A percentile compares a stretch with the other conserved stretches of the same genome.
Evolutionary conservation across 2,888 invertebrate genomes (phyloP).

Genomic region (Athetis lepigone): DNA sequence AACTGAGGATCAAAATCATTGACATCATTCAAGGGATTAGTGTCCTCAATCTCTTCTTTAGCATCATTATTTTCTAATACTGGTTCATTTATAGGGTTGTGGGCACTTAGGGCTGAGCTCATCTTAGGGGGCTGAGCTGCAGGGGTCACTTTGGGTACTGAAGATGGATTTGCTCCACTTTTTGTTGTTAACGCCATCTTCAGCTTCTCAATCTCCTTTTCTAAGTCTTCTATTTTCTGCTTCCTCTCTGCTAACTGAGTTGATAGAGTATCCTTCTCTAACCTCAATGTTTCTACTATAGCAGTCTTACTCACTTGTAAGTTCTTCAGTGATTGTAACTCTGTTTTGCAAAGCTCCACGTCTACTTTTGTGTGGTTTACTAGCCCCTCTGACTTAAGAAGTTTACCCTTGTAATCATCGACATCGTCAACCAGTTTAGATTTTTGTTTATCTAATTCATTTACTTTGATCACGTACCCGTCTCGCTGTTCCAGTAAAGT

Average conservation of each 20-base stretch:
- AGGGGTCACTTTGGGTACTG: conserved; percentile 80
- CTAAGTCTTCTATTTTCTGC: conserved; percentile 82
- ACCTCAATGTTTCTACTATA: conserved; percentile 83
- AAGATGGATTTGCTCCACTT: conserved; percentile 75
- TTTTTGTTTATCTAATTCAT: conserved; percentile 80
- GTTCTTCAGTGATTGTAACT: conserved; percentile 85
- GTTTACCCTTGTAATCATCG: conserved; percentile 74
- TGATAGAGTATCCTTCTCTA: conserved; percentile 85
- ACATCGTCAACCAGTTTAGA: conserved; percentile 76
- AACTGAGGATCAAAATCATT: conserved; percentile 83
- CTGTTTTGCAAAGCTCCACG: conserved; percentile 84
- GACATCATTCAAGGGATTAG: conserved; percentile 81
- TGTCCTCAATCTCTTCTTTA: conserved; percentile 87
- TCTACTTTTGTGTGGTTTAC: conserved; percentile 82
- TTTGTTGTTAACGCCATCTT: conserved; percentile 82
- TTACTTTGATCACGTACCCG: conserved; percentile 79
- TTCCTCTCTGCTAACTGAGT: conserved; percentile 82
- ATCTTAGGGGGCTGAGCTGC: conserved; percentile 82
- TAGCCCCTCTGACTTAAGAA: conserved; percentile 79
- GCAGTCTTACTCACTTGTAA: conserved; percentile 86
- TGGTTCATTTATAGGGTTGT: conserved; percentile 82
- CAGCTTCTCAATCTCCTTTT: conserved; percentile 81
- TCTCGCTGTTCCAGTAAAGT: conserved; percentile 84
- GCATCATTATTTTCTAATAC: conserved; percentile 86
- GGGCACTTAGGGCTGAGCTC: conserved; percentile 79